Base-by-base conservation (phyloP, 2,797 vertebrate species). In the Ptychadena robeensis region DNA sequence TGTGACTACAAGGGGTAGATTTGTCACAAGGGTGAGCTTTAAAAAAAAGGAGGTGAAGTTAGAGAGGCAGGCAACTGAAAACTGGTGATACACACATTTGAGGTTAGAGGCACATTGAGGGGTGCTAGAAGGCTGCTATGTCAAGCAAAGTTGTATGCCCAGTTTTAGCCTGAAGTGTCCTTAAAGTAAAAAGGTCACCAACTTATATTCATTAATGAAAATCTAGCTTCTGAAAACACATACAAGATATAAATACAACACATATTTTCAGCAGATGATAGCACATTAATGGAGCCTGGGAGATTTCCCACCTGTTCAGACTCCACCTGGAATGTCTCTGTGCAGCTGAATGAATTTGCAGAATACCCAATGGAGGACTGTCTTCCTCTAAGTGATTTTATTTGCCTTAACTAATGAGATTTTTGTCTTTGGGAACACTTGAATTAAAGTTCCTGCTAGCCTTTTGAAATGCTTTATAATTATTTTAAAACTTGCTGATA, bases 341-440 rank as follows among this genome's bases (percentile, higher is more conserved):
- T 44, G 81, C 28, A 78, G 59, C 71, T 28, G 48, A 32, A 53
- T 77, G 68, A 65, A 78, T 67, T 74, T 83, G 74, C 59, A 66
- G 37, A 37, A 53, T 72, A 78, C 59, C 34, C 74, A 71, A 59
- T 30, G 76, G 81, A 78, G 69, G 77, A 78, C 71, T 78, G 25
- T 34, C 35, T 44, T 71, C 72, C 37, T 71, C 37, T 66, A 72
- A 31, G 35, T 77, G 64, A 77, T 77, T 79, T 79, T 79, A 72
- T 83, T 78, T 83, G 74, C 81, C 38, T 77, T 78, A 66, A 65
- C 74, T 72, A 72, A 78, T 83, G 35, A 48, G 65, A n/a, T 72
- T 78, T 64, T 53, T 57, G 73, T 74, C 38, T 48, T 25, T 64
- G 68, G 59, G 74, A 78, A 67, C 69, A 30, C 57, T 79, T 78